Base-by-base conservation (phyloP, 2,113 vertebrate genomes). In the Phrynosoma platyrhinos region DNA sequence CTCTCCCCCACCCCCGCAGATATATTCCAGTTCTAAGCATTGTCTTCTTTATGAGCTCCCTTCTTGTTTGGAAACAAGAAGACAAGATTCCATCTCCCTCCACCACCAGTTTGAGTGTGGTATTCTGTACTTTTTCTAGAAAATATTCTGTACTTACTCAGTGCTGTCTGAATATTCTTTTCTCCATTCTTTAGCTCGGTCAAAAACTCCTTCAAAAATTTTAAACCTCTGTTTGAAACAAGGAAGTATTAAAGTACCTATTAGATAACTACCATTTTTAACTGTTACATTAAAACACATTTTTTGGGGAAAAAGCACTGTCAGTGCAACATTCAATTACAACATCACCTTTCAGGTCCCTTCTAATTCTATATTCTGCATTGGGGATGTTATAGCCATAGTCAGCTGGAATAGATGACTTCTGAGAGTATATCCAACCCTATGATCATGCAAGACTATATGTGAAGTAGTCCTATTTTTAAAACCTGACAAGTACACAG, bases 161-260 rank as follows among this genome's bases (percentile, higher is more conserved):
- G 96, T n/a, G 98, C 98, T 89, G 97, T 97, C 25, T 98, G 98
- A 94, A 99, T 98, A 90, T 99, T 97, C 89, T 97, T 97, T 82
- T 98, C 96, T 64, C 99, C 98, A 6, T 96, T 96, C 82, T 98
- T 97, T 94, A 99, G 96, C 95, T 98, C 98, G 0, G 96, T 97
- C 91, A 99, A 97, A 96, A 99, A 99, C 85, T 98, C 98, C 92
- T 98, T 98, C 94, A 99, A 97, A 97, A 99, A 99, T 94, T 98
- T 98, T 58, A 99, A 97, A 85, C 99, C 99, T 94, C 99, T 98
- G 94, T 47, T 66, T 85, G 62, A 81, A 88, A 14, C 21, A 92
- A 88, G 25, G 40, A 87, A 80, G 47, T 5, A 47, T 64, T 92
- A 82, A 85, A 68, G 23, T 40, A 36, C 12, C 5, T 52, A 77